Evolutionary conservation across 2,888 invertebrate species (phyloP).

Genomic region (Mythimna pallens): DNA sequence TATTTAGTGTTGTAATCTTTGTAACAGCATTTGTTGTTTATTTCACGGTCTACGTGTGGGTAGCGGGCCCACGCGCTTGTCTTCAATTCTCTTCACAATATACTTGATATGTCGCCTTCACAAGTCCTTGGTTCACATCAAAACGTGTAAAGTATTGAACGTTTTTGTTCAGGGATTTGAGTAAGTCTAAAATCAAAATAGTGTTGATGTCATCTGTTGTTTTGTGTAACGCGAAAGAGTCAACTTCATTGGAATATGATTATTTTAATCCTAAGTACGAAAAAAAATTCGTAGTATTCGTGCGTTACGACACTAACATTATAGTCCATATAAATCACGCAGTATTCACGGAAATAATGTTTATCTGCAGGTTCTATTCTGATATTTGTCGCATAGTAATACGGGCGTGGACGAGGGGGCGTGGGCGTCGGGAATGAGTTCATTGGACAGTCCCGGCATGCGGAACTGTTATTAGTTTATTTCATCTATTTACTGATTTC

Average conservation of each 20-base stretch:
- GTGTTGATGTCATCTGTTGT: conserved; percentile 32
- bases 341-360: conserved; percentile 62
- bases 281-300: conserved; percentile 25
- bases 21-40: conserved; percentile 62
- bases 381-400: conserved; percentile 74
- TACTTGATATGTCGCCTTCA: conserved; percentile 68
- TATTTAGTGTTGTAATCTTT: conserved; percentile 58
- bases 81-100: conserved; percentile 55
- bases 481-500: conserved; percentile 62
- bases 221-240: conserved; percentile 36
- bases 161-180: conserved; percentile 19
- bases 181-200: conserved; percentile 18
- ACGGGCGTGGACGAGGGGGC: conserved; percentile 69
- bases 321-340: conserved; percentile 42
- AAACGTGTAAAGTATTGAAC: conserved; percentile 21
- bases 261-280: conserved; percentile 35
- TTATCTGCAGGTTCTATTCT: conserved; percentile 65
- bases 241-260: conserved; percentile 23
- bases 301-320: conserved; percentile 32
- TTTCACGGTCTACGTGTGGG: conserved; percentile 70
- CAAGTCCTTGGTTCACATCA: conserved; percentile 60
- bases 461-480: conserved; percentile 79
- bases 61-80: conserved; percentile 70
- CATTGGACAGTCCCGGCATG: conserved; percentile 85
- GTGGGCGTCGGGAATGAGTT: conserved; percentile 82